Conservation (phyloP, 2,797 vertebrate species). For the Halcyon badia region DNA sequence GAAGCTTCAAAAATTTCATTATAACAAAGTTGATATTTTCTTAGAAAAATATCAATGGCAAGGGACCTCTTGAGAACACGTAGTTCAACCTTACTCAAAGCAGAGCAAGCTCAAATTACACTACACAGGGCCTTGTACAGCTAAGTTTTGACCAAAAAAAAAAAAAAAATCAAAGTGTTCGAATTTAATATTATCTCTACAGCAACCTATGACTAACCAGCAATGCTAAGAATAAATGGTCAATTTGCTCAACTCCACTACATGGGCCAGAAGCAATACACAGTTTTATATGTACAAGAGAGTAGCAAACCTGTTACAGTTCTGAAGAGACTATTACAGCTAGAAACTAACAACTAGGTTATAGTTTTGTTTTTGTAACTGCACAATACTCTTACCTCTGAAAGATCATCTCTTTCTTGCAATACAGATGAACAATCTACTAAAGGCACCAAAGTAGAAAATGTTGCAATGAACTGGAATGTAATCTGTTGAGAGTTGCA, state of each 20-base stretch:
- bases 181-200: not conserved
- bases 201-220: not conserved
- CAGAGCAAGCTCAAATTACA: not conserved
- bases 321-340: not conserved
- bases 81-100: not conserved
- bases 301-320: not conserved
- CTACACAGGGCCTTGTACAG: not conserved
- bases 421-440: conserved; percentile 95
- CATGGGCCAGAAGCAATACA: not conserved
- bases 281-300: accelerated
- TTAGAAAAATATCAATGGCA: not conserved
- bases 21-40: not conserved
- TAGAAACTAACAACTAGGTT: not conserved
- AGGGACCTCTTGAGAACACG: not conserved
- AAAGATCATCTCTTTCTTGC: conserved; percentile 91
- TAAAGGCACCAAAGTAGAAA: conserved; percentile 99
- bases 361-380: not conserved
- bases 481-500: conserved; percentile 87
- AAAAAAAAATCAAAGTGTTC: not conserved
- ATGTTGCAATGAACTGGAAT: conserved; percentile 99
- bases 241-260: not conserved
- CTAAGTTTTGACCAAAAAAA: not conserved
- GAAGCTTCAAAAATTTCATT: not conserved
- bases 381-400: conserved; percentile 84
- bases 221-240: not conserved